Conservation (phyloP, 2,113 vertebrate genomes). For the Cololabis saira region DNA sequence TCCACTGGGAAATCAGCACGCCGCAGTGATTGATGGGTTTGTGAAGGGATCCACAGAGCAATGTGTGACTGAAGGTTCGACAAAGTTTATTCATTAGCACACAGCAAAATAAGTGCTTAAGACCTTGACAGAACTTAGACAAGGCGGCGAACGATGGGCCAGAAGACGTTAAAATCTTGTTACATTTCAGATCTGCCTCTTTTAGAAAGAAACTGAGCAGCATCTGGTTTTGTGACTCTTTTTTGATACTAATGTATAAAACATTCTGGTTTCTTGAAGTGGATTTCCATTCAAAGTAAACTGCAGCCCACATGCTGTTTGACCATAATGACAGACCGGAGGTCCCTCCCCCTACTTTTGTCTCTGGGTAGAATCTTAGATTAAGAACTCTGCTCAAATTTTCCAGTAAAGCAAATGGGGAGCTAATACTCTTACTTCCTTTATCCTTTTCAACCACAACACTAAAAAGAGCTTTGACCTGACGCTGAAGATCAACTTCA, state of each 20-base stretch:
- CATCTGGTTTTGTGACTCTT: slow-evolving; percentile 41
- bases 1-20: slow-evolving; percentile 51
- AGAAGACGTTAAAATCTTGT: slow-evolving; percentile 6
- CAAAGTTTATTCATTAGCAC: slow-evolving; percentile 39
- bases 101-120: slow-evolving; percentile 10
- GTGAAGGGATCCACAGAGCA: slow-evolving; percentile 37
- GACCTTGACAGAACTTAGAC: slow-evolving; percentile 10
- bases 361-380: slow-evolving; percentile 42
- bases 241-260: slow-evolving; percentile 60
- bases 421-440: slow-evolving; percentile 61
- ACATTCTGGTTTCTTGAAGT: slow-evolving; percentile 48
- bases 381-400: slow-evolving; percentile 57
- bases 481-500: slow-evolving; percentile 32
- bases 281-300: slow-evolving; percentile 61
- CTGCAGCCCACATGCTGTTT: slow-evolving; percentile 56
- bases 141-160: slow-evolving; percentile 8
- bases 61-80: slow-evolving; percentile 34
- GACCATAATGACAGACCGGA: slow-evolving; percentile 69
- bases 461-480: slow-evolving; percentile 42
- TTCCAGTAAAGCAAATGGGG: slow-evolving; percentile 61
- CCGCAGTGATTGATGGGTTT: slow-evolving; percentile 57
- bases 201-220: slow-evolving; percentile 1
- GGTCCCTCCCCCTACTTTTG: slow-evolving; percentile 51
- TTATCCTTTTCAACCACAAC: slow-evolving; percentile 35
- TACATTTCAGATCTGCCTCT: slow-evolving; percentile 10